A percentile compares a stretch with the other conserved stretches of the same genome.
Evolutionary conservation across 2,797 vertebrate genomes (phyloP).

Genomic region (Gymnopithys bicolor): DNA sequence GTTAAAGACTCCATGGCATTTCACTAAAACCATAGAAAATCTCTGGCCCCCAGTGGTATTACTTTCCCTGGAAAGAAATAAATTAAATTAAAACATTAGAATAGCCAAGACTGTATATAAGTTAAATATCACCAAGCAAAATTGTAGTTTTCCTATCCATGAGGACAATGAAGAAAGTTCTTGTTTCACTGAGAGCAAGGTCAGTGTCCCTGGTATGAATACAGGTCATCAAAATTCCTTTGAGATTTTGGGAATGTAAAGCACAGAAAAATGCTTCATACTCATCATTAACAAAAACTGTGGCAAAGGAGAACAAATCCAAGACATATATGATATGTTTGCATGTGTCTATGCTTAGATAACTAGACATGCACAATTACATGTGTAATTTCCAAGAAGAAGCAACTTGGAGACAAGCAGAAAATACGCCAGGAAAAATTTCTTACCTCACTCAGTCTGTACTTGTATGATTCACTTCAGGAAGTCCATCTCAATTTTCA

Average conservation of each 20-base stretch:
- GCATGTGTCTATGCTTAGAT: not conserved
- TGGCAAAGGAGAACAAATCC: not conserved
- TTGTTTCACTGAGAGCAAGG: not conserved
- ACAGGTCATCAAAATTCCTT: not conserved
- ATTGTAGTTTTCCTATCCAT: not conserved
- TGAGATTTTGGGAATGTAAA: not conserved
- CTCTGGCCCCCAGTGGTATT: not conserved
- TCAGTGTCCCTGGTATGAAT: not conserved
- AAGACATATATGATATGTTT: not conserved
- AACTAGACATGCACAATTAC: not conserved
- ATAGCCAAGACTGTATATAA: not conserved
- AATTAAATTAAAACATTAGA: not conserved
- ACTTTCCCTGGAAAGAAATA: not conserved
- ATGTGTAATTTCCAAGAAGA: not conserved
- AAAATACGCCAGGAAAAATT: not conserved
- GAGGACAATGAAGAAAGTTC: not conserved
- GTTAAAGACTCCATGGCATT: slow-evolving; percentile 46
- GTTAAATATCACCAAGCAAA: not conserved
- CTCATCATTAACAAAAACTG: not conserved
- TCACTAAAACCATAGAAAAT: slow-evolving; percentile 35
- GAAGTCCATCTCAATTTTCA: not conserved
- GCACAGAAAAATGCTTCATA: not conserved
- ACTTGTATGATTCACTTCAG: not conserved
- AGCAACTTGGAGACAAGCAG: not conserved
- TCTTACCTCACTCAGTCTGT: not conserved